Evolutionary conservation across 2,888 invertebrate genomes (phyloP).

Genomic region (Anarsia innoxiella): DNA sequence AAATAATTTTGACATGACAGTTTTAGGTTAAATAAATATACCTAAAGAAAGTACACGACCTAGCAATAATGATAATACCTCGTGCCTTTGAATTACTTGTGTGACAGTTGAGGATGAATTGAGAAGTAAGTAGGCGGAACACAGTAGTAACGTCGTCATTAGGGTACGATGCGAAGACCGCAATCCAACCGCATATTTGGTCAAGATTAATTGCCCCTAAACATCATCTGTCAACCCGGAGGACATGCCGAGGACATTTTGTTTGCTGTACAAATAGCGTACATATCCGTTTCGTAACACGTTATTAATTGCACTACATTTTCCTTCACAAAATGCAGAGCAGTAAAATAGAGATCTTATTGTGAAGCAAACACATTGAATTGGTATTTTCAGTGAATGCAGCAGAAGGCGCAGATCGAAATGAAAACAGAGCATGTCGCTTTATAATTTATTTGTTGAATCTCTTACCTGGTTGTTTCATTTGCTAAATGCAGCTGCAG

Average conservation of each 20-base stretch:
- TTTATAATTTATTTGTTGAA: slow-evolving; percentile 52
- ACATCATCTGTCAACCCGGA: slow-evolving; percentile 66
- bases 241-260: slow-evolving; percentile 57
- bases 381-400: slow-evolving; percentile 20
- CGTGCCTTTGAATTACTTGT: background rate
- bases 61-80: too few relatives aligned
- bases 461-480: slow-evolving; percentile 51
- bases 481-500: slow-evolving; percentile 56
- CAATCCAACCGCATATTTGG: slow-evolving; percentile 66
- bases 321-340: slow-evolving; percentile 11
- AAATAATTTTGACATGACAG: background rate
- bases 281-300: slow-evolving; percentile 43
- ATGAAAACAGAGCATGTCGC: slow-evolving; percentile 35
- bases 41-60: too few relatives aligned
- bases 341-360: slow-evolving; percentile 10
- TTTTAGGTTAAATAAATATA: background rate
- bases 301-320: slow-evolving; percentile 34
- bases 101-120: slow-evolving; percentile 8
- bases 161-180: slow-evolving; percentile 42
- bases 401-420: slow-evolving; percentile 23
- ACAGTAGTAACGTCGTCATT: slow-evolving; percentile 44
- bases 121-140: slow-evolving; percentile 17
- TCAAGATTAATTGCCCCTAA: slow-evolving; percentile 68
- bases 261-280: slow-evolving; percentile 57
- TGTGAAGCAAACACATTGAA: slow-evolving; percentile 10